Percentiles rank a stretch among this genome's conserved stretches.
Evolutionary conservation across 2,113 vertebrate genomes (phyloP).

Genomic region (Bostrychus sinensis): DNA sequence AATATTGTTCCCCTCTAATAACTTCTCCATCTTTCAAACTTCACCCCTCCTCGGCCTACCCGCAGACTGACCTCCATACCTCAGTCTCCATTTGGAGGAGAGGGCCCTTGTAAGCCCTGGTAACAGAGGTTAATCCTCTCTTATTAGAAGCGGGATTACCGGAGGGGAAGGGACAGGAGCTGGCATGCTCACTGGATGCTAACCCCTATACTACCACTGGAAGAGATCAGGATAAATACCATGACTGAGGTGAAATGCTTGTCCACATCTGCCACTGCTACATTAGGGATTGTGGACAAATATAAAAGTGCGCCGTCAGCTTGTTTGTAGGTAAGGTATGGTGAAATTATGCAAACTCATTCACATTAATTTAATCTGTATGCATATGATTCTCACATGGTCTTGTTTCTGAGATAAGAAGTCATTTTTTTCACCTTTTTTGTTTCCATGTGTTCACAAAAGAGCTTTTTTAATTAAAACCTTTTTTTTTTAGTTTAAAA

Average conservation of each 20-base stretch:
- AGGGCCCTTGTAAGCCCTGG: constrained; percentile 73
- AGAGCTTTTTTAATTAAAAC: no score
- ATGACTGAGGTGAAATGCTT: constrained; percentile 47
- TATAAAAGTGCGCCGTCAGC: constrained; percentile 17
- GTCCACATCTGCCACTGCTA: constrained; percentile 32
- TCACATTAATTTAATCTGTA: no score
- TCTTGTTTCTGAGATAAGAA: no score
- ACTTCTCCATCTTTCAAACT: constrained; percentile 67
- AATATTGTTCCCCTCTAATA: constrained; percentile 65
- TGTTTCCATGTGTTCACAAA: no score
- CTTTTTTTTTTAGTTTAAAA: no score
- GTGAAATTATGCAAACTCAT: neutral
- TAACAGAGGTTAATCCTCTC: constrained; percentile 79
- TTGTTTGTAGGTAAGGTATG: no score
- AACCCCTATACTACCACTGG: constrained; percentile 21
- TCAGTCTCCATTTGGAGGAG: constrained; percentile 68
- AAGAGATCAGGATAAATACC: constrained; percentile 42
- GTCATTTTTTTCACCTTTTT: no score
- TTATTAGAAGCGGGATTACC: constrained; percentile 82
- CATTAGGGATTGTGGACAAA: constrained; percentile 15
- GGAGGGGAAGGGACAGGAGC: constrained; percentile 65
- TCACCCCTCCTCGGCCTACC: constrained; percentile 32
- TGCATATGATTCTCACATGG: no score
- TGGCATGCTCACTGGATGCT: constrained; percentile 55
- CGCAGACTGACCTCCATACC: constrained; percentile 59